Evolutionary conservation across 2,888 invertebrate genomes (phyloP), one percentile per base, ranked within the genome.

Genomic region (Dusona sp.): DNA sequence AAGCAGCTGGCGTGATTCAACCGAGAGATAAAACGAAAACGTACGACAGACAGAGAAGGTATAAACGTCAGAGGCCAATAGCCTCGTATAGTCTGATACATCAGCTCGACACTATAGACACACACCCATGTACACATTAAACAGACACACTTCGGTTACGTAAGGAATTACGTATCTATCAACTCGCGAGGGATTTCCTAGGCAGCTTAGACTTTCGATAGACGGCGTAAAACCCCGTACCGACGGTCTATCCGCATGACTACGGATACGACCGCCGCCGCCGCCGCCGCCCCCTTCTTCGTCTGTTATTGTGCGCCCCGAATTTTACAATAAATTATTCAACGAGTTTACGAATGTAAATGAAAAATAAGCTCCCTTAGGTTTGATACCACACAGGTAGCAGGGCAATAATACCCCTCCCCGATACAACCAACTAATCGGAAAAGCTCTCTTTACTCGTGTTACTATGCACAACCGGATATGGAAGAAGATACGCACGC

Each of bases 141-240:
- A 19, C 16, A 51, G 22, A 79, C 68, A 65, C 64, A 61, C 51
- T 42, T 65, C 36, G 29, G n/a, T 90, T 90, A 88, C 88, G 87
- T 89, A 90, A 91, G 73, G 25, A 64, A 36, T 77, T 77, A 75
- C 79, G 87, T 89, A 89, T 89, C 88, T 86, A 88, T 89, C 83
- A 61, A 77, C 70, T 75, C 84, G 64, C 38, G 72, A 36, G 78
- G 68, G 74, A 79, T 72, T 78, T 70, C 73, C 67, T 68, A 79
- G 88, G 83, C 74, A 72, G 88, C 87, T 88, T 89, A 91, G 91
- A 91, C 91, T 89, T 86, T 68, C 88, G 88, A 90, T 89, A 91
- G 90, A 90, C 91, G 78, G 64, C 16, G 70, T 82, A 84, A 87
- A 85, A 54, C 73, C 54, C 72, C 25, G 64, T 64, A 33, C 29